phyloP scores from a whole-genome alignment of 2,888 invertebrate species.

The Ommatoiulus sabulosus region DNA sequence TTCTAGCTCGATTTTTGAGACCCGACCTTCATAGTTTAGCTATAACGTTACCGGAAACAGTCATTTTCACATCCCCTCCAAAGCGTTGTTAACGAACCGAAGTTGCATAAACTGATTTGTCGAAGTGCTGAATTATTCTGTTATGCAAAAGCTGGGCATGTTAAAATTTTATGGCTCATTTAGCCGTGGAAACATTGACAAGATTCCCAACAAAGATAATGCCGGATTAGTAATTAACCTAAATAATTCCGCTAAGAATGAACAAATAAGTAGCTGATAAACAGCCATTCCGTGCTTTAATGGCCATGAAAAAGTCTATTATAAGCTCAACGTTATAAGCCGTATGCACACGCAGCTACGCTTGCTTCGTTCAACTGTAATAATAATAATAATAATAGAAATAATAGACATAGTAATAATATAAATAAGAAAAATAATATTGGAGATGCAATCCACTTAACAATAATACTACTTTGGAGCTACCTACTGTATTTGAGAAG shows the following conservation, averaged over 20 bases:
- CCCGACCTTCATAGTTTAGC: neutral
- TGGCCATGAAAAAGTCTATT: neutral
- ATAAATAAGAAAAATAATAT: no score
- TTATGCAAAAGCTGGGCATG: neutral
- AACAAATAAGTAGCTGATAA: conserved; percentile 6
- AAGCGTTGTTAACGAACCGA: neutral
- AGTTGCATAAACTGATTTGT: neutral
- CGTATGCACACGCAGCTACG: no score
- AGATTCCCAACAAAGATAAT: neutral
- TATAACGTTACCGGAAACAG: conserved; percentile 6
- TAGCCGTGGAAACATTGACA: neutral
- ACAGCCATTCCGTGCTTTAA: neutral
- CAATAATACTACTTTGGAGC: no score
- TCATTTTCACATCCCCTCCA: neutral
- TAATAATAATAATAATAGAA: no score
- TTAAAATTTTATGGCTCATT: neutral
- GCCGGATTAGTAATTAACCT: neutral
- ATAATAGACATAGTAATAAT: no score
- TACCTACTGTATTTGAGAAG: no score
- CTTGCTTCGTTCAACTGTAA: no score
- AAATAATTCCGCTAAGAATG: neutral
- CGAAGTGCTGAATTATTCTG: neutral
- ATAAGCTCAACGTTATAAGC: neutral
- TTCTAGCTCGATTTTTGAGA: neutral
- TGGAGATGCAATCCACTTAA: no score